Evolutionary conservation across 2,113 vertebrate genomes (phyloP), one percentile per base, ranked within the genome.

Genomic region (Anolis carolinensis): DNA sequence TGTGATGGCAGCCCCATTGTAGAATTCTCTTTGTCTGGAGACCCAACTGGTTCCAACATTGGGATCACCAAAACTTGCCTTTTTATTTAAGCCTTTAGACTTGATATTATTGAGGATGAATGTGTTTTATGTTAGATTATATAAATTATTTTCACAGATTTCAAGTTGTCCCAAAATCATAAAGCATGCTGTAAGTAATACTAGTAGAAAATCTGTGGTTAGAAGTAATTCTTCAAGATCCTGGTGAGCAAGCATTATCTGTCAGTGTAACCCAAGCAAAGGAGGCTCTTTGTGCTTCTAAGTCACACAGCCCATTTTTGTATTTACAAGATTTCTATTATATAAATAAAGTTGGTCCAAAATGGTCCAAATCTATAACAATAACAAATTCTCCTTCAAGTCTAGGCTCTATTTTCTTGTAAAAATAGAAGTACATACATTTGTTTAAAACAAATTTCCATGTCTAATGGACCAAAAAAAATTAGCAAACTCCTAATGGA

Each of bases 361-460:
- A 72, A 79, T 85, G 21, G 65, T 71, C 1, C 13, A n/a, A 48
- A 83, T 0, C 73, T 81, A 79, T 73, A 71, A 62, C 79, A 84
- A 48, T 85, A 81, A 70, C 14, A 83, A 72, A 5, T 72, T 90
- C 87, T 78, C 72, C 48, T 32, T 90, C 84, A 78, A 14, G 80
- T 32, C 48, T 50, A 4, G 34, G 86, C 9, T 25, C 70, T 72
- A 88, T 91, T 90, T 84, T 52, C 30, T 80, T 71, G 34, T 48
- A 67, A 86, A 88, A 81, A 79, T 4, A 67, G 44, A 85, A 74
- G 73, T 74, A 80, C 32, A 30, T 10, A 83, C 77, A 0, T 83
- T 23, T n/a, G 25, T 0, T 88, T 65, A 77, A 65, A 80, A 27
- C 84, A 23, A 82, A 68, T 86, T 92, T 74, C 74, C 7, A n/a